Conservation (phyloP, 2,888 invertebrate genomes). For the Polylopha cassiicola region DNA sequence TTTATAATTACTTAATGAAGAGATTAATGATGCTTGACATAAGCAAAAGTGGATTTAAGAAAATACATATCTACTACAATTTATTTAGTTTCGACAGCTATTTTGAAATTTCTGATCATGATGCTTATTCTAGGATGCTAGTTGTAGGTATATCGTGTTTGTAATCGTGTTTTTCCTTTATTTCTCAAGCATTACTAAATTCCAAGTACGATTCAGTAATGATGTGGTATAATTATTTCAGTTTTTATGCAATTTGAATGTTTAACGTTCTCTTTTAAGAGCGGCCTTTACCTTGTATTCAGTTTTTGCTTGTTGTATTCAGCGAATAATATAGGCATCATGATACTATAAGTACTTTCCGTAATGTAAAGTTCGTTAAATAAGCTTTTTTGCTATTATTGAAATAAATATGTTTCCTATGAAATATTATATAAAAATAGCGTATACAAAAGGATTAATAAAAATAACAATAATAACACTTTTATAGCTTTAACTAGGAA, state of each 20-base stretch:
- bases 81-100: too few species aligned
- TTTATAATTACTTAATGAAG: conserved; percentile 13
- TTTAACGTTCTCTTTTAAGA: conserved; percentile 18
- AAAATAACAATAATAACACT: too few species aligned
- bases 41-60: too few species aligned
- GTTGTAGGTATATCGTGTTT: background rate
- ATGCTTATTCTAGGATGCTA: background rate
- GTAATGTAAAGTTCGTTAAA: too few species aligned
- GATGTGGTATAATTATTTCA: conserved; percentile 10
- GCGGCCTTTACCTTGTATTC: conserved; percentile 18
- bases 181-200: conserved; percentile 14
- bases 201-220: conserved; percentile 9
- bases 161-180: conserved; percentile 11
- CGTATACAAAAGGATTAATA: too few species aligned
- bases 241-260: conserved; percentile 16
- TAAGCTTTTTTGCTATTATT: too few species aligned
- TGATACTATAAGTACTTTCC: too few species aligned
- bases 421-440: too few species aligned
- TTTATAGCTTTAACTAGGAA: conserved; percentile 8
- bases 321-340: too few species aligned
- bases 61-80: too few species aligned
- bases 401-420: too few species aligned
- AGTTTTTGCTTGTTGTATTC: conserved; percentile 11
- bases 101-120: conserved; percentile 1
- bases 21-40: too few species aligned